Evolutionary conservation across 2,888 invertebrate genomes (phyloP).

Genomic region (Hypsopygia costalis): DNA sequence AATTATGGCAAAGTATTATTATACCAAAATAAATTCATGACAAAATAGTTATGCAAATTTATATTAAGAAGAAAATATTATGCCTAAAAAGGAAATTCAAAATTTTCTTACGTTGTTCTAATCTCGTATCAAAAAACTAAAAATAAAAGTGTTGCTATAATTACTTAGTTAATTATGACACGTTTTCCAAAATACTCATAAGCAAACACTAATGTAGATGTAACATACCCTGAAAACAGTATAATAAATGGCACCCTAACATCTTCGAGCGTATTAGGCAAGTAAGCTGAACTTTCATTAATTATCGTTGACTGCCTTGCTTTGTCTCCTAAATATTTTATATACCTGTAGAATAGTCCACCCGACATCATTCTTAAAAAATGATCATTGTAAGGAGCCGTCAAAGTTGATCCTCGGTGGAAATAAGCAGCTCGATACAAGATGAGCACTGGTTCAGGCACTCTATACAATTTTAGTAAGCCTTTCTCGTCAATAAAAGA

Average conservation of each 20-base stretch:
- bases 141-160: no score
- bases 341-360: neutral
- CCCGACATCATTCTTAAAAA: neutral
- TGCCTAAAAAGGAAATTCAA: no score
- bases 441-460: neutral
- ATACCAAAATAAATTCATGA: no score
- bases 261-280: constrained; percentile 1
- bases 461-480: neutral
- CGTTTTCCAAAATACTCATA: constrained; percentile 2
- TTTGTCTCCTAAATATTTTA: neutral
- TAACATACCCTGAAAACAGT: neutral
- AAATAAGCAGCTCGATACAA: constrained; percentile 1
- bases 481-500: neutral
- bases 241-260: neutral
- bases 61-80: no score
- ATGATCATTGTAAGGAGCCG: neutral
- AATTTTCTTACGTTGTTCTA: no score
- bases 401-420: constrained; percentile 1
- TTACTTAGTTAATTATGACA: no score
- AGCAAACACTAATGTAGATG: neutral
- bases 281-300: neutral
- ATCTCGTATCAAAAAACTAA: no score
- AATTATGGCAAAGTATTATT: no score
- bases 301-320: neutral
- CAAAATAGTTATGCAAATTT: no score